Evolutionary conservation across 2,797 vertebrate genomes (phyloP), one percentile per base, ranked within the genome.

Genomic region (Lagodon rhomboides): DNA sequence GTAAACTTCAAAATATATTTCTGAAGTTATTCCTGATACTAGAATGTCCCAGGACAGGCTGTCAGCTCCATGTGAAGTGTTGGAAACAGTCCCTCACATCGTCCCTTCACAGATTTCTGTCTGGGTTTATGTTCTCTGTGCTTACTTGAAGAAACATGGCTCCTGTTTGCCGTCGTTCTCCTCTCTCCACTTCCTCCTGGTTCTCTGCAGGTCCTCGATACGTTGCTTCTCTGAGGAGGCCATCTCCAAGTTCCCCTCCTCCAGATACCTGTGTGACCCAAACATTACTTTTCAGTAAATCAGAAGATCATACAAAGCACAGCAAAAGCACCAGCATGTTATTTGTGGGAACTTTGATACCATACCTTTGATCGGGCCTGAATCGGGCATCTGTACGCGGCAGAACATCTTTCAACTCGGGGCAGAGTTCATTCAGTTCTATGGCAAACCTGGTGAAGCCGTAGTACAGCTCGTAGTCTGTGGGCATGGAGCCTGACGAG

Each of bases 391-490:
- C 98, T 30, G 98, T 98, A 0, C 94, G 91, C 13, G 98, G 98
- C 86, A 99, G 96, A 83, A 96, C 95, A 38, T 99, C 98, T 92
- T 97, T 99, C 77, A 99, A 81, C 78, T 97, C 96, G 2, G 98
- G 98, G 91, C 98, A 98, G 85, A 99, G 95, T 88, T 99, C 98
- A 58, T 99, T 99, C 76, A 99, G 96, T 88, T 99, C 98, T 85
- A 98, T 96, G 78, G 98, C 98, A 85, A 99, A 99, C 85, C 98
- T 97, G 3, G 97, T 99, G 95, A 99, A 99, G 91, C 98, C 98
- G 3, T 99, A 99, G 90, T 99, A 99, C 62, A 97, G 96, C 91
- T 99, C 98, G 54, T 97, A 98, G 92, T 99, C 97, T 81, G 97
- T 98, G 82, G 98, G 98, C 98, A 99, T 97, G 82, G 98, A 99